phyloP scores from a whole-genome alignment of 2,797 vertebrate species.

The Cossypha dichroa region DNA sequence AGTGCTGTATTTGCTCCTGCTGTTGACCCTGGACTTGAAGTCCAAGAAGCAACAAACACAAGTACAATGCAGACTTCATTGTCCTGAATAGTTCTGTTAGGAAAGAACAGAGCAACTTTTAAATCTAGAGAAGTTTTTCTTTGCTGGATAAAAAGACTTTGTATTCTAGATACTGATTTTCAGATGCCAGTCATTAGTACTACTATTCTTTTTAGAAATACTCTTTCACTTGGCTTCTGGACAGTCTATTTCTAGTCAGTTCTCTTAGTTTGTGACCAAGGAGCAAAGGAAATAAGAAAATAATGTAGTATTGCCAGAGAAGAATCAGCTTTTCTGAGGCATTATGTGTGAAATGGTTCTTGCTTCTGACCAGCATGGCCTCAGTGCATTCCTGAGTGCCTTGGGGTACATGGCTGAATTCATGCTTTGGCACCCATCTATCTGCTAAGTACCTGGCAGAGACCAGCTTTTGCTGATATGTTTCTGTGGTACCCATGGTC shows the following conservation, averaged over 20 bases:
- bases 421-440: background rate
- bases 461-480: background rate
- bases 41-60: slow-evolving; percentile 37
- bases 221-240: background rate
- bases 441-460: background rate
- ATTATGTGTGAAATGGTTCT: background rate
- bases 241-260: background rate
- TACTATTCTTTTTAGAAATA: background rate
- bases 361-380: background rate
- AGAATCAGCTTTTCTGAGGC: background rate
- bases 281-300: background rate
- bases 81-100: slow-evolving; percentile 50
- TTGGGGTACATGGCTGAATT: background rate
- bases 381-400: background rate
- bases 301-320: background rate
- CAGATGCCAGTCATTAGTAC: background rate
- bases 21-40: slow-evolving; percentile 35
- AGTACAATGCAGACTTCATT: slow-evolving; percentile 42
- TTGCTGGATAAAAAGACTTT: background rate
- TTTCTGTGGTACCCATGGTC: background rate
- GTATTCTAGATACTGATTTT: background rate
- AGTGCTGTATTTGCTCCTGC: background rate
- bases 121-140: background rate
- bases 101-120: background rate
- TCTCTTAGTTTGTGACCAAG: background rate